phyloP scores from a whole-genome alignment of 2,888 invertebrate species.

The Linnaemya tessellans region DNA sequence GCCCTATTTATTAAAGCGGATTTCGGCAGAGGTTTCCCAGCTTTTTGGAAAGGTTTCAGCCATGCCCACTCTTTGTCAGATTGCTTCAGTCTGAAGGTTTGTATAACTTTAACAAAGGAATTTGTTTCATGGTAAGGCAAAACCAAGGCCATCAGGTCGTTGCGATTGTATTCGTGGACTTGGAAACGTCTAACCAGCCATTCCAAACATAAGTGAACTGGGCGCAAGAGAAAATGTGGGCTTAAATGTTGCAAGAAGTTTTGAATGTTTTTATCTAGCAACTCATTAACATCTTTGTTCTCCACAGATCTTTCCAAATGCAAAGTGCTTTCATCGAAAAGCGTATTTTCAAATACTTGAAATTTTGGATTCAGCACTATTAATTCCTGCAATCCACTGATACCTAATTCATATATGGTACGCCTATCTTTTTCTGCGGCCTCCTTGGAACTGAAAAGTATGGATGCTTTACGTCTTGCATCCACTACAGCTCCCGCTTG shows the following conservation, averaged over 20 bases:
- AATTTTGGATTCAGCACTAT: slow-evolving; percentile 89
- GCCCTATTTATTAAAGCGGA: slow-evolving; percentile 89
- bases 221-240: slow-evolving; percentile 93
- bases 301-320: slow-evolving; percentile 92
- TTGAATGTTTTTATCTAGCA: slow-evolving; percentile 89
- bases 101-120: slow-evolving; percentile 92
- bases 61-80: slow-evolving; percentile 89
- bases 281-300: slow-evolving; percentile 88
- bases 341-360: slow-evolving; percentile 87
- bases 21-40: slow-evolving; percentile 90
- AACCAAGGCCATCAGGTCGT: slow-evolving; percentile 90
- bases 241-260: slow-evolving; percentile 92
- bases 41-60: slow-evolving; percentile 89
- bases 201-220: slow-evolving; percentile 94
- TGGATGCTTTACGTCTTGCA: slow-evolving; percentile 89
- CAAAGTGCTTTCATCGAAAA: slow-evolving; percentile 91
- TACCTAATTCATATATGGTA: slow-evolving; percentile 93
- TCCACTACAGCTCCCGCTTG: slow-evolving; percentile 89
- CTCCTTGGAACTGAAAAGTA: slow-evolving; percentile 95
- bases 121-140: slow-evolving; percentile 97
- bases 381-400: slow-evolving; percentile 93
- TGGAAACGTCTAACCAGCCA: slow-evolving; percentile 96
- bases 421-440: slow-evolving; percentile 93
- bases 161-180: slow-evolving; percentile 94
- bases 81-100: slow-evolving; percentile 88